phyloP scores from a whole-genome alignment of 2,797 vertebrate genomes.

The Aphelocoma californica region DNA sequence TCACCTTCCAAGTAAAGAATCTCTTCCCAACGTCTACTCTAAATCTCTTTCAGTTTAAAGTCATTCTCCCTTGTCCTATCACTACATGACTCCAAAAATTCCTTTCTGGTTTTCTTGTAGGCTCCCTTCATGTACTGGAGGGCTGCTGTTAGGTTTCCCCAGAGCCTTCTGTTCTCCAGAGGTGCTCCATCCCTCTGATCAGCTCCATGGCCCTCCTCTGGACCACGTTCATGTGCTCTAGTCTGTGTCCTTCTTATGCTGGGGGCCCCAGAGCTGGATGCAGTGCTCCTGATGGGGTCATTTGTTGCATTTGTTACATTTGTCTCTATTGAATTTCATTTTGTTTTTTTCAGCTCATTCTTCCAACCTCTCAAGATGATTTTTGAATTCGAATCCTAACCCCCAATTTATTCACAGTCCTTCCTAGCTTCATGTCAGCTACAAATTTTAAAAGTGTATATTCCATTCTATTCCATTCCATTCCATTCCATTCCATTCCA shows the following conservation, averaged over 20 bases:
- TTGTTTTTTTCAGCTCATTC: not conserved
- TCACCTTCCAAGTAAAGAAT: not conserved
- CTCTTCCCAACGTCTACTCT: not conserved
- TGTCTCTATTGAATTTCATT: not conserved
- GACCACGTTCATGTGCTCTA: rapidly evolving
- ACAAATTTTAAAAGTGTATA: slow-evolving; percentile 20
- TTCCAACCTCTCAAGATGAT: not conserved
- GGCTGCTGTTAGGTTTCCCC: not conserved
- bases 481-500: slow-evolving; percentile 15
- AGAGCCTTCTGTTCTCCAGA: not conserved
- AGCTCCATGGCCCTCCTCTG: not conserved
- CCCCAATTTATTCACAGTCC: slow-evolving; percentile 10
- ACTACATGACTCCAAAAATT: not conserved
- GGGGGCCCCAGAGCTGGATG: not conserved
- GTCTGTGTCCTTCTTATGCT: not conserved
- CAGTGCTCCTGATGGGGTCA: not conserved
- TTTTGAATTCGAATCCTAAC: not conserved
- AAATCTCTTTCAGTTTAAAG: not conserved
- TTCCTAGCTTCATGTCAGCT: slow-evolving; percentile 19
- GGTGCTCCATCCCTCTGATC: not conserved
- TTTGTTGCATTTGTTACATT: not conserved
- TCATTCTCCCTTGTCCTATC: not conserved
- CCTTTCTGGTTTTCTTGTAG: not conserved
- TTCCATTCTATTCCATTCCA: not conserved
- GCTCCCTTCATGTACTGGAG: rapidly evolving